phyloP scores from a whole-genome alignment of 2,113 vertebrate genomes.

The Phalacrocorax aristotelis region DNA sequence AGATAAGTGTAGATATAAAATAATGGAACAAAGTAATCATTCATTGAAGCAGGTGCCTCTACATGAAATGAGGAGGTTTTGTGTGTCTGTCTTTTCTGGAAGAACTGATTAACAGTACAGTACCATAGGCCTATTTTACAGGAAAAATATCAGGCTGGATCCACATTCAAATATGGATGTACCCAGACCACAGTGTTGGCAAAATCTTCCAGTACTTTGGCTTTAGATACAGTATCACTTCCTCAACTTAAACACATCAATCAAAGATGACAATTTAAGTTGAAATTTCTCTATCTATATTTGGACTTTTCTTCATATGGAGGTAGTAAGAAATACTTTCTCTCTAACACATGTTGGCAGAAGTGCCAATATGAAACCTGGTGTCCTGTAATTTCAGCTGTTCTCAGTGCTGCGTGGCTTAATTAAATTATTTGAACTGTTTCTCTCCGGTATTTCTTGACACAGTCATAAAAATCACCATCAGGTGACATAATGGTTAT shows the following conservation, averaged over 20 bases:
- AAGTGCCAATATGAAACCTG: not conserved
- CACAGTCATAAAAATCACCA: not conserved
- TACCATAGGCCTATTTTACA: not conserved
- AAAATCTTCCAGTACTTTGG: not conserved
- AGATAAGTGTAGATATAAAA: not conserved
- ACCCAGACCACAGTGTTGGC: not conserved
- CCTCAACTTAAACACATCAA: not conserved
- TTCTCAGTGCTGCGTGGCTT: not conserved
- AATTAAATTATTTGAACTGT: not conserved
- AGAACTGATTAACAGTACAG: not conserved
- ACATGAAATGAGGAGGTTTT: not conserved
- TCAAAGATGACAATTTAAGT: not conserved
- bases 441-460: not conserved
- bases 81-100: not conserved
- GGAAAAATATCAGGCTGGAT: not conserved
- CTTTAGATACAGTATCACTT: not conserved
- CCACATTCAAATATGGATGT: not conserved
- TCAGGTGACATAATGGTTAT: not conserved
- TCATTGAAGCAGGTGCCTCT: conserved; percentile 14
- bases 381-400: not conserved
- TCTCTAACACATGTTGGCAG: not conserved
- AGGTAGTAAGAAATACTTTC: not conserved
- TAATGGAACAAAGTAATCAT: not conserved
- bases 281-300: not conserved
- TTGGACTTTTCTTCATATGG: not conserved